Evolutionary conservation across 1,140 invertebrate genomes (phyloP).

Genomic region (Bombus pascuorum): DNA sequence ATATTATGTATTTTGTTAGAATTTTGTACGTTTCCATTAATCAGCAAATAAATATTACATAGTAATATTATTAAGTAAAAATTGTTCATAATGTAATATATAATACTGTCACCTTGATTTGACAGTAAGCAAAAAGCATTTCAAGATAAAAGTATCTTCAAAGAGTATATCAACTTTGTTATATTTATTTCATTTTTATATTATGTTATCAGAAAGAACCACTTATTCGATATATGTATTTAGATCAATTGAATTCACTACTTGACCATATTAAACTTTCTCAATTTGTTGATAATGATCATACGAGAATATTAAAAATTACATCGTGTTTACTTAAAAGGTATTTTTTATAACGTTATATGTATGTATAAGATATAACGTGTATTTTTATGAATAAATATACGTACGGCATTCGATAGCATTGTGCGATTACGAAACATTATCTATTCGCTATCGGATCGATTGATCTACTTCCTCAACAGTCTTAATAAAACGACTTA

Average conservation of each 20-base stretch:
- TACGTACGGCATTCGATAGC: conserved; percentile 39
- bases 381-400: conserved; percentile 56
- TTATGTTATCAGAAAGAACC: neutral
- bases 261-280: neutral
- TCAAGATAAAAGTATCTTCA: conserved; percentile 33
- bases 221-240: conserved; percentile 12
- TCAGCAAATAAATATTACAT: conserved; percentile 51
- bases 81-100: conserved; percentile 48
- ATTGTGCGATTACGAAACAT: conserved; percentile 55
- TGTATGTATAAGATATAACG: conserved; percentile 32
- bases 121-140: conserved; percentile 47
- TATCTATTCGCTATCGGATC: conserved; percentile 44
- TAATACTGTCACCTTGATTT: conserved; percentile 48
- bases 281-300: neutral
- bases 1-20: conserved; percentile 25
- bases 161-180: conserved; percentile 11
- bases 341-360: conserved; percentile 32
- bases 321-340: conserved; percentile 14
- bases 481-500: conserved; percentile 28
- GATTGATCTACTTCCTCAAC: conserved; percentile 38
- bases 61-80: conserved; percentile 67
- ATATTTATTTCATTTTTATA: conserved; percentile 3
- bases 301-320: conserved; percentile 6
- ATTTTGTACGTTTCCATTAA: conserved; percentile 21
- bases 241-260: conserved; percentile 16